These are phyloP conservation scores for Anisognathus igniventris DNA, from an alignment of 2,797 vertebrate genomes.

Conservation along the genomic window DNA sequence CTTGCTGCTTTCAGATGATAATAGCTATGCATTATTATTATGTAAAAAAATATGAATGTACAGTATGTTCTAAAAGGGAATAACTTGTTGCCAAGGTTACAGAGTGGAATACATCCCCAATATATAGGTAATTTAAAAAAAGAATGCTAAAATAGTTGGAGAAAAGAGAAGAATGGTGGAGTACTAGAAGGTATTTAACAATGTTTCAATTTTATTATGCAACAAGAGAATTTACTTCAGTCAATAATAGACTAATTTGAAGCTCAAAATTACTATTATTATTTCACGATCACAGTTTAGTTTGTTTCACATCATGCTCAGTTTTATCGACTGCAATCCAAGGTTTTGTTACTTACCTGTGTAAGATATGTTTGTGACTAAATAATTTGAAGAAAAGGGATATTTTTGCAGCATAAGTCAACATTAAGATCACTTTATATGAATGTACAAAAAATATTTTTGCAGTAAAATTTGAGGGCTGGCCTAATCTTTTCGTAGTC, in stretches of 20 bases:
- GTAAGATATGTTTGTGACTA: neutral
- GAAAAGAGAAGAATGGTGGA: neutral
- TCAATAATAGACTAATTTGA: neutral
- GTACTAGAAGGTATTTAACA: neutral
- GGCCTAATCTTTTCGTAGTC: neutral
- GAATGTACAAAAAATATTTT: neutral
- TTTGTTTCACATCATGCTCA: neutral
- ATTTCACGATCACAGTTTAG: neutral
- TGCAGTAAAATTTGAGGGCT: neutral
- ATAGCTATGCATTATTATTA: neutral
- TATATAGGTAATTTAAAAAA: constrained; percentile 19
- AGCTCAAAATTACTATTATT: neutral
- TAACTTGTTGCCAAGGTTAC: constrained; percentile 53
- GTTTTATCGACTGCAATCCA: neutral
- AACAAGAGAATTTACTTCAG: neutral
- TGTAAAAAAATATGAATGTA: neutral
- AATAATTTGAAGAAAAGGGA: neutral
- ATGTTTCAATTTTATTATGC: neutral
- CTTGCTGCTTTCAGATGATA: constrained; percentile 8
- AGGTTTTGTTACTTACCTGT: neutral
- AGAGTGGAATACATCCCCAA: neutral
- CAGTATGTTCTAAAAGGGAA: neutral
- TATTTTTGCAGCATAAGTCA: neutral
- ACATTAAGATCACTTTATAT: neutral
- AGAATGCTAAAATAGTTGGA: neutral